These are phyloP conservation scores for Pomacea canaliculata DNA, from an alignment of 2,888 invertebrate species.

Conservation along the genomic window DNA sequence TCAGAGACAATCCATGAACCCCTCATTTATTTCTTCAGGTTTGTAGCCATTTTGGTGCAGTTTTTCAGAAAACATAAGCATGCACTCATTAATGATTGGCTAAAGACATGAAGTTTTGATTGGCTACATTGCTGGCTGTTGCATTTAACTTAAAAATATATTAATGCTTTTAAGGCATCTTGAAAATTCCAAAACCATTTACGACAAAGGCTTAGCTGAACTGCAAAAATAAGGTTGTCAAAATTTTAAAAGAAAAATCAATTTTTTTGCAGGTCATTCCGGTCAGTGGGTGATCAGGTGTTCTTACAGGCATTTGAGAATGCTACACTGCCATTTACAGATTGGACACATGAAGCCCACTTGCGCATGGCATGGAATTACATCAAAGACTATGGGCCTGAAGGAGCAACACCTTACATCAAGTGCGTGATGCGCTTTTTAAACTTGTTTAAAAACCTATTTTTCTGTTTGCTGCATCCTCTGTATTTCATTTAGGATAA, in stretches of 20 bases:
- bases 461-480: not conserved
- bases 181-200: too few relatives aligned
- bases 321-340: constrained; percentile 63
- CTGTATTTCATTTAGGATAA: not conserved
- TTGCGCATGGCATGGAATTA: constrained; percentile 69
- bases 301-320: constrained; percentile 68
- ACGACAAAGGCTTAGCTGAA: too few relatives aligned
- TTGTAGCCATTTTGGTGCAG: constrained; percentile 5
- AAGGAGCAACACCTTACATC: constrained; percentile 61
- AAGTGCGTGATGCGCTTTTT: constrained; percentile 41
- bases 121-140: too few relatives aligned
- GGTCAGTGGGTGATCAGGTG: constrained; percentile 65
- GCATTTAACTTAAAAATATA: too few relatives aligned
- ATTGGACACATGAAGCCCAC: constrained; percentile 68
- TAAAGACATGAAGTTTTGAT: too few relatives aligned
- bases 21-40: constrained; percentile 65
- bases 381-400: constrained; percentile 60
- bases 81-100: too few relatives aligned
- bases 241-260: too few relatives aligned
- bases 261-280: constrained; percentile 52
- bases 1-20: constrained; percentile 53
- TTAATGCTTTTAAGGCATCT: too few relatives aligned
- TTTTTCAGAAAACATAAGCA: not conserved
- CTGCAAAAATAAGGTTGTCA: too few relatives aligned
- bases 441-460: not conserved